Evolutionary conservation across 1,140 invertebrate genomes (phyloP), one percentile per base, ranked within the genome.

Genomic region (Heliconius congener): DNA sequence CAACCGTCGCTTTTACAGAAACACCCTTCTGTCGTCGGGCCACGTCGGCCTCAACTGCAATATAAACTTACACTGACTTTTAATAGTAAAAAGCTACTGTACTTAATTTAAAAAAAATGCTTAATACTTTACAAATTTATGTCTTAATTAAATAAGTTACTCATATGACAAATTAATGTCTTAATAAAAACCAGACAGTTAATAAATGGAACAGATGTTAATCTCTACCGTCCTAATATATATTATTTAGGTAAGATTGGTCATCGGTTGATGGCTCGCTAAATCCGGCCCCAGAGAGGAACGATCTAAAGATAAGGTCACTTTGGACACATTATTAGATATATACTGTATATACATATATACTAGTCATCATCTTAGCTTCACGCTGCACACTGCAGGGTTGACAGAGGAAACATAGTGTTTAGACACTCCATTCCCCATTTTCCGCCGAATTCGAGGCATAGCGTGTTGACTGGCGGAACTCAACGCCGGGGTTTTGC

Each of bases 191-290:
- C 60, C 27, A 30, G 60, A 30, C 60, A 23, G 60, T 66, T 27
- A 66, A 66, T 66, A 66, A 66, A 30, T 30, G 13, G 5, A 60
- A 66, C 9, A 66, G 60, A 66, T 66, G 60, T 0, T 66, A 66
- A 66, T 66, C 60, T 66, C 60, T 5, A 23, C 23, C 23, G 60
- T 66, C 60, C 60, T 27, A 66, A 66, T 30, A 66, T 66, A 30
- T 30, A 66, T 66, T 9, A 66, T 66, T 27, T 66, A 66, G 60
- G 60, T 66, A 66, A 66, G 60, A 30, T 66, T 66, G 30, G 60
- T 66, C 60, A 66, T 66, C 60, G 27, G 23, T 30, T 30, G 60
- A 66, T 66, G 60, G 11, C 27, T 66, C 60, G 60, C 60, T 66
- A 66, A 66, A 66, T 66, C 60, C 60, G 60, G 60, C 27, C 23